phyloP scores from a whole-genome alignment of 2,797 vertebrate species.

The Aulostomus chinensis region DNA sequence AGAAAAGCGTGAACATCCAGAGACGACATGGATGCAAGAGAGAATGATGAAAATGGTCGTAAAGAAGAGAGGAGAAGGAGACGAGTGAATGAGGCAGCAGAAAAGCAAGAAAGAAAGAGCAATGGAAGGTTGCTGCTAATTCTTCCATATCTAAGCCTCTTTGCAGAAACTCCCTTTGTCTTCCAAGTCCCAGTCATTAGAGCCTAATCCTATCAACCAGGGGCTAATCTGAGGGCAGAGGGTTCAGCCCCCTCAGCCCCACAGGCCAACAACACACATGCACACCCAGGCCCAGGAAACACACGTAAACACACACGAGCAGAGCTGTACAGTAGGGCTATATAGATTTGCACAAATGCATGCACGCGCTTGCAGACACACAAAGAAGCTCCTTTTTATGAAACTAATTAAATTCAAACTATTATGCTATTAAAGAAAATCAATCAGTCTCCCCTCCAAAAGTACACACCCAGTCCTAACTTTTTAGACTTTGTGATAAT shows the following conservation, averaged over 20 bases:
- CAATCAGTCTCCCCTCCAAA: slow-evolving; percentile 10
- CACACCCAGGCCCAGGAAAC: slow-evolving; percentile 3
- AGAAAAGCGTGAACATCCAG: slow-evolving; percentile 49
- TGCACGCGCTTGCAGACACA: background rate
- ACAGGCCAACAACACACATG: slow-evolving; percentile 58
- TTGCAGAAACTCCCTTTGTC: slow-evolving; percentile 99
- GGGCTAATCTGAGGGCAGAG: slow-evolving; percentile 95
- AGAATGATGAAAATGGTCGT: slow-evolving; percentile 66
- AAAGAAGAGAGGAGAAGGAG: slow-evolving; percentile 39
- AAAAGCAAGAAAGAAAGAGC: slow-evolving; percentile 60
- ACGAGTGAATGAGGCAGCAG: slow-evolving; percentile 46
- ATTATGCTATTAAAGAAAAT: slow-evolving; percentile 6
- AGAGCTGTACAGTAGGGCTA: background rate
- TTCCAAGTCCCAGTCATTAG: slow-evolving; percentile 99
- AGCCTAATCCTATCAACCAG: slow-evolving; percentile 99
- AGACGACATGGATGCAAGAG: slow-evolving; percentile 69
- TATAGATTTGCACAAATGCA: no score
- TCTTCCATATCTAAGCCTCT: slow-evolving; percentile 99
- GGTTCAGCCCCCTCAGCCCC: slow-evolving; percentile 82
- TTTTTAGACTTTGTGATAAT: slow-evolving; percentile 24
- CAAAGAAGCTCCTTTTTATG: background rate
- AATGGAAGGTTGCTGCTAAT: slow-evolving; percentile 94
- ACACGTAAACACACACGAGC: slow-evolving; percentile 10
- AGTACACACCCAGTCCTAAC: slow-evolving; percentile 14
- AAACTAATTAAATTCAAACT: slow-evolving; percentile 14